These are phyloP conservation scores for Alloplasta piceator DNA, from an alignment of 2,888 invertebrate genomes.

Conservation along the genomic window DNA sequence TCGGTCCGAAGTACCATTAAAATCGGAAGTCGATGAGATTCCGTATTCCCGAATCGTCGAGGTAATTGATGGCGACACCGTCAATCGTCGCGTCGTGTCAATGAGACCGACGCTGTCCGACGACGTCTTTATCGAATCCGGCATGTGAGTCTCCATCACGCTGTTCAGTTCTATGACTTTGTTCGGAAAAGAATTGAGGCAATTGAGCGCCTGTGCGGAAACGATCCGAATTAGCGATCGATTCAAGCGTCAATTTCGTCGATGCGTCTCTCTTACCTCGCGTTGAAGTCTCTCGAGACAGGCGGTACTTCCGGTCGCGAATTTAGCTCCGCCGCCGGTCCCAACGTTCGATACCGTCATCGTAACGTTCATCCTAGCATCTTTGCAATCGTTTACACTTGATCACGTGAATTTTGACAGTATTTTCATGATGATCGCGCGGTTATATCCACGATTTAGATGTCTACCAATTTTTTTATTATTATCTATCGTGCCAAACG, in stretches of 20 bases:
- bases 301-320: slow-evolving; percentile 67
- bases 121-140: slow-evolving; percentile 68
- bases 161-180: slow-evolving; percentile 76
- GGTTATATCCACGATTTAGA: slow-evolving; percentile 44
- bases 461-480: slow-evolving; percentile 35
- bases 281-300: slow-evolving; percentile 75
- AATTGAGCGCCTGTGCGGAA: slow-evolving; percentile 71
- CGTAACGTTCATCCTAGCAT: slow-evolving; percentile 56
- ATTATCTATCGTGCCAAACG: slow-evolving; percentile 10
- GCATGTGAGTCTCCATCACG: slow-evolving; percentile 74
- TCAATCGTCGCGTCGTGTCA: slow-evolving; percentile 61
- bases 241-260: background rate
- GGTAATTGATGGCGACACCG: slow-evolving; percentile 68
- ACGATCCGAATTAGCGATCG: background rate
- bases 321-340: slow-evolving; percentile 44
- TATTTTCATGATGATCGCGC: slow-evolving; percentile 70
- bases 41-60: slow-evolving; percentile 69
- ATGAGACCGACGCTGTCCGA: slow-evolving; percentile 51
- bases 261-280: slow-evolving; percentile 70
- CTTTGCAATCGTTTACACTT: slow-evolving; percentile 35
- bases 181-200: slow-evolving; percentile 75
- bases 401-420: slow-evolving; percentile 77
- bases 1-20: slow-evolving; percentile 65
- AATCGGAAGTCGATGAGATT: slow-evolving; percentile 65
- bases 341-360: slow-evolving; percentile 65